These are phyloP conservation scores for Apoda limacodes DNA, from an alignment of 2,888 invertebrate genomes.

Conservation along the genomic window DNA sequence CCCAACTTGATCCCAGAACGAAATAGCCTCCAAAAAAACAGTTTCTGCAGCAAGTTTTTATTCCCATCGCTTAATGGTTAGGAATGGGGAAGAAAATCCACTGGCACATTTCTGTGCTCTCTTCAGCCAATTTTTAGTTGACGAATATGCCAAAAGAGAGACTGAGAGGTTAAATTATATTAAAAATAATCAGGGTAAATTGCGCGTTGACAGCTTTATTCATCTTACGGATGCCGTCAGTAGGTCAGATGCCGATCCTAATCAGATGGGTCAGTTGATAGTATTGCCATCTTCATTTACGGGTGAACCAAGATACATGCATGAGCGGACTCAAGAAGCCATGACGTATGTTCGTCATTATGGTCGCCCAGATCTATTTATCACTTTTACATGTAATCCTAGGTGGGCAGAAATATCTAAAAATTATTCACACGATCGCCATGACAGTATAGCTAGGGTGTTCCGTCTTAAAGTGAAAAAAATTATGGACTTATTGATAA, in stretches of 20 bases:
- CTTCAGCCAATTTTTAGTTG: conserved; percentile 6
- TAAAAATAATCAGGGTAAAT: no score
- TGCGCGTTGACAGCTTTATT: no score
- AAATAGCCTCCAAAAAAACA: conserved; percentile 6
- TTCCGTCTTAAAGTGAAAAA: conserved; percentile 8
- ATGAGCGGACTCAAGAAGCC: conserved; percentile 8
- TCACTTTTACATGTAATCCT: conserved; percentile 8
- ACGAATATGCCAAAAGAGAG: conserved; percentile 1
- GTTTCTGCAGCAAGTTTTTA: conserved; percentile 6
- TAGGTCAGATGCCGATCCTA: not conserved
- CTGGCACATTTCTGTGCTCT: conserved; percentile 5
- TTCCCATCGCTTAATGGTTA: conserved; percentile 5
- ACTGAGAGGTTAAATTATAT: no score
- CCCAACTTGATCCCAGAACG: conserved; percentile 4
- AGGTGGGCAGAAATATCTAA: conserved; percentile 6
- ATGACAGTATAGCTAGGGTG: conserved; percentile 9
- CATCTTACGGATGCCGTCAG: no score
- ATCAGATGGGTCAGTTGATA: not conserved
- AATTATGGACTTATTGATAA: conserved; percentile 6
- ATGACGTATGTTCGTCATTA: conserved; percentile 8
- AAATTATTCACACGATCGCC: conserved; percentile 7
- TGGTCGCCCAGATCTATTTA: conserved; percentile 7
- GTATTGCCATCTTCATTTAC: conserved; percentile 11
- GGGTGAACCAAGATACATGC: conserved; percentile 7
- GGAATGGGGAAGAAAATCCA: conserved; percentile 5